phyloP scores from a whole-genome alignment of 2,888 invertebrate genomes.

The Herminia tarsipennalis region DNA sequence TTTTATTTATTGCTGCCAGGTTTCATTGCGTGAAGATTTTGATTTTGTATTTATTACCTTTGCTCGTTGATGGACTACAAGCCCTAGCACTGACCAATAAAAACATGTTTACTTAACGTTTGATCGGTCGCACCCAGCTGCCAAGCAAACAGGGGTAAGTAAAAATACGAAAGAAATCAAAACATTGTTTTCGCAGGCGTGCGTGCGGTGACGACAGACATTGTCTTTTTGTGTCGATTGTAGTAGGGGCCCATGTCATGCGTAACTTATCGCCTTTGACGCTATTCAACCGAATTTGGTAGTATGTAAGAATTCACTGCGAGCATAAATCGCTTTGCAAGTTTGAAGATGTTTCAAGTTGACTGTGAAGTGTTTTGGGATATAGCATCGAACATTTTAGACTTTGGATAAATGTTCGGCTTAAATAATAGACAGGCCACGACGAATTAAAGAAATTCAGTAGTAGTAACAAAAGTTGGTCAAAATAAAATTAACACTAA shows the following conservation, averaged over 20 bases:
- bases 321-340: constrained; percentile 13
- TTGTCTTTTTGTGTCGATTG: constrained; percentile 39
- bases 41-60: too few relatives aligned
- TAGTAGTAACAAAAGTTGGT: too few relatives aligned
- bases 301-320: constrained; percentile 18
- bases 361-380: neutral
- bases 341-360: constrained; percentile 12
- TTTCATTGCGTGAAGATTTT: too few relatives aligned
- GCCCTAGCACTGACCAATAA: constrained; percentile 12
- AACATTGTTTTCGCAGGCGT: constrained; percentile 50
- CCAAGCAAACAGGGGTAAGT: constrained; percentile 62
- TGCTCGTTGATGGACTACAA: constrained; percentile 1
- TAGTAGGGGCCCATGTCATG: constrained; percentile 32
- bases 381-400: neutral
- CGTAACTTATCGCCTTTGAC: constrained; percentile 41
- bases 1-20: too few relatives aligned
- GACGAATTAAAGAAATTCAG: too few relatives aligned
- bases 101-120: constrained; percentile 54
- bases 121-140: constrained; percentile 64
- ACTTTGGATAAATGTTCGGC: too few relatives aligned
- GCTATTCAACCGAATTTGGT: constrained; percentile 28
- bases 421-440: too few relatives aligned
- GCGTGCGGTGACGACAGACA: constrained; percentile 43
- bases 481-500: too few relatives aligned
- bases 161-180: constrained; percentile 56